A percentile compares a stretch with the other conserved stretches of the same genome.
Conservation (phyloP, 1,140 invertebrate species). For the Lasioglossum baleicum region DNA sequence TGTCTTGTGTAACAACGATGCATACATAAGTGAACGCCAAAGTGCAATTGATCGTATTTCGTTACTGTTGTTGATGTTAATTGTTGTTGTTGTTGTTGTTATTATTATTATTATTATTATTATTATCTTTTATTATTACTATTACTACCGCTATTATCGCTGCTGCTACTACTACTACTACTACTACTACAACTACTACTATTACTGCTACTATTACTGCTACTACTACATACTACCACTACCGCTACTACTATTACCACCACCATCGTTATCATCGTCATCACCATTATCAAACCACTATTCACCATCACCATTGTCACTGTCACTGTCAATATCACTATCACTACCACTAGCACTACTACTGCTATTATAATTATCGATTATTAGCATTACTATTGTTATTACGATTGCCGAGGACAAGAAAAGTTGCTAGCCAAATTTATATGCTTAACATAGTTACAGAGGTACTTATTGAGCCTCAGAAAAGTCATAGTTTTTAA, state of each 20-base stretch:
- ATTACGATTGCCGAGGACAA: conserved; percentile 24
- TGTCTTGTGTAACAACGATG: conserved; percentile 27
- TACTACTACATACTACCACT: background rate
- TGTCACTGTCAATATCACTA: background rate
- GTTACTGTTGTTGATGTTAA: background rate
- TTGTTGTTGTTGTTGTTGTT: conserved; percentile 2
- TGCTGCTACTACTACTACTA: background rate
- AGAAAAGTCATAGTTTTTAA: conserved; percentile 51
- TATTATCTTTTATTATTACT: background rate
- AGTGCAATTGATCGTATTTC: conserved; percentile 24
- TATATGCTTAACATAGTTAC: conserved; percentile 77
- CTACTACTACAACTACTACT: background rate
- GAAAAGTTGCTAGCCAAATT: conserved; percentile 78
- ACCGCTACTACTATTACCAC: background rate
- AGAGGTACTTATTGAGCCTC: conserved; percentile 75
- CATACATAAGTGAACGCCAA: conserved; percentile 31
- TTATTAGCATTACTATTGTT: background rate
- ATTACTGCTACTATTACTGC: background rate
- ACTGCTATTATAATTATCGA: background rate
- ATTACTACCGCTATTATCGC: no score
- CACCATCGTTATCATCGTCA: no score
- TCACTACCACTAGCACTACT: background rate
- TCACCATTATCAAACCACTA: no score
- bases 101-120: conserved; percentile 6
- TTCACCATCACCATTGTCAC: background rate